Conservation (phyloP, 2,113 vertebrate genomes). For the Perognathus longimembris region DNA sequence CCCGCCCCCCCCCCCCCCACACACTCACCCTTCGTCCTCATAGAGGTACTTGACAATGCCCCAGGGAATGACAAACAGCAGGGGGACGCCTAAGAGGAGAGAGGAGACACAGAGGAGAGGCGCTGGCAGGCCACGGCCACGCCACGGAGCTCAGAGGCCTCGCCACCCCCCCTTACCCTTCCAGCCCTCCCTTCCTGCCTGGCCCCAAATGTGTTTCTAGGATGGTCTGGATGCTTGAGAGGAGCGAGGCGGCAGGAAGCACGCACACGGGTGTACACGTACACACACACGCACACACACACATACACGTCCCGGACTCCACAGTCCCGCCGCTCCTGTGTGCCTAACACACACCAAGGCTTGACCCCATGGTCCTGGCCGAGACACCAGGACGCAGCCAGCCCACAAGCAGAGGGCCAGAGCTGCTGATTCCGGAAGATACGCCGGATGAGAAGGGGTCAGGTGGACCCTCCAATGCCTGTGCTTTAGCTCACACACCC, state of each 20-base stretch:
- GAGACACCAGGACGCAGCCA: background rate
- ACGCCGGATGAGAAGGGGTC: background rate
- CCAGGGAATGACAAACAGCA: constrained; percentile 94
- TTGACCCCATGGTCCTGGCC: background rate
- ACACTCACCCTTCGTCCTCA: constrained; percentile 92
- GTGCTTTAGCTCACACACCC: too few relatives aligned
- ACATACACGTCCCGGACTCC: fast-evolving
- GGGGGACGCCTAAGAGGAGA: constrained; percentile 88
- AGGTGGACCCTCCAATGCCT: background rate
- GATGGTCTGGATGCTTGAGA: background rate
- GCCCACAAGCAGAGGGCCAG: background rate
- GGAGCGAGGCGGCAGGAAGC: background rate
- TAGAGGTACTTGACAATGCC: constrained; percentile 92
- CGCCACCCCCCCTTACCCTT: background rate
- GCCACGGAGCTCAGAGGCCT: background rate
- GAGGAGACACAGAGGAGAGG: constrained; percentile 67
- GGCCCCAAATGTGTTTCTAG: background rate
- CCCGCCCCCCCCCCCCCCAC: background rate
- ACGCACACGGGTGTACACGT: too few relatives aligned
- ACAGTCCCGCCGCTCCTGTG: fast-evolving
- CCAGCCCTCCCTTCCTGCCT: background rate
- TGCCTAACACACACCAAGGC: background rate
- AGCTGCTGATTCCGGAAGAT: background rate
- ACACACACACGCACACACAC: too few relatives aligned
- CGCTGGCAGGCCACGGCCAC: constrained; percentile 57